Conservation (phyloP, 2,113 vertebrate species). For the Shinisaurus crocodilurus region DNA sequence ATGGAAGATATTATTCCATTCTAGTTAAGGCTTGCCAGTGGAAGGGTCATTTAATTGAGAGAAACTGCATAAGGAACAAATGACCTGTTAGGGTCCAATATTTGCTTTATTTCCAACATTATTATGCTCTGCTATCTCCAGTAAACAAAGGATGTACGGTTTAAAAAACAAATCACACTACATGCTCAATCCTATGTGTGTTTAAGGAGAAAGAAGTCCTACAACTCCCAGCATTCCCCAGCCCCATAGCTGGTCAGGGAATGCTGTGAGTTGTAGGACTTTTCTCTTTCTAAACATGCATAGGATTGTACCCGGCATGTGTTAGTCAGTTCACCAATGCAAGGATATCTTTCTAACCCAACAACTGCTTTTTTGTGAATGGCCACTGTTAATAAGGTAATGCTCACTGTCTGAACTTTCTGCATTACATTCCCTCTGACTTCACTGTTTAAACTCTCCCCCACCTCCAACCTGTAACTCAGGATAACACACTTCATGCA, state of each 20-base stretch:
- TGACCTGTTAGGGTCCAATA: background rate
- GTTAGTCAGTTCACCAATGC: background rate
- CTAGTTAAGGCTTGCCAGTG: background rate
- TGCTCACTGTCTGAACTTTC: background rate
- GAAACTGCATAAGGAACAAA: background rate
- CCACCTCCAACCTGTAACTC: background rate
- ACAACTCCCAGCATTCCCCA: too few relatives aligned
- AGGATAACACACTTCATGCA: too few relatives aligned
- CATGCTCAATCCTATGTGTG: too few relatives aligned
- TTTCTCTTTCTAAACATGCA: too few relatives aligned
- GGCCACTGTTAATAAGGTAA: background rate
- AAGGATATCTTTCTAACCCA: background rate
- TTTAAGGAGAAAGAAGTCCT: too few relatives aligned
- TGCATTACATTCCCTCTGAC: background rate
- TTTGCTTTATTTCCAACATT: background rate
- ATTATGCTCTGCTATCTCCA: background rate
- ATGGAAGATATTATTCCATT: constrained; percentile 8
- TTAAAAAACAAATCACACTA: too few relatives aligned
- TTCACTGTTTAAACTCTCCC: too few relatives aligned
- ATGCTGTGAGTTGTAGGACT: too few relatives aligned
- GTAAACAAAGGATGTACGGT: background rate
- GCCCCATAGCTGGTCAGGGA: too few relatives aligned
- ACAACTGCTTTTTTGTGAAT: background rate
- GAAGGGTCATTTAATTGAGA: background rate
- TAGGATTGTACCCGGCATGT: too few relatives aligned